Base-by-base conservation (phyloP, 2,113 vertebrate genomes). In the Platanista minor region DNA sequence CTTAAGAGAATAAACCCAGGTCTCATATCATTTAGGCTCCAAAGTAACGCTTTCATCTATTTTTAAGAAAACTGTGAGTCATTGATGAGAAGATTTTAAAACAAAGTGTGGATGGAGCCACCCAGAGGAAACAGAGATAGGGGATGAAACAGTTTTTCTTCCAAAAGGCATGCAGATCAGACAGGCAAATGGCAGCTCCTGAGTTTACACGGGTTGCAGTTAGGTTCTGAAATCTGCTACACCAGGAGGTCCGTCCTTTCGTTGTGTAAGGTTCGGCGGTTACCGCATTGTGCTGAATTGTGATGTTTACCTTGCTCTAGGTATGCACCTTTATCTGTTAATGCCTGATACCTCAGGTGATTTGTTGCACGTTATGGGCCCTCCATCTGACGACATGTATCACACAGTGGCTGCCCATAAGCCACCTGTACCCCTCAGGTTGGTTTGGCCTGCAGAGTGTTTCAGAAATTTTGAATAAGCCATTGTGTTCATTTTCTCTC, bases 381-480 rank as follows among this genome's bases (percentile, higher is more conserved):
- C 14, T 8, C 21, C 4, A 2, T 10, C 17, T n/a, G n/a, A n/a
- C n/a, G 21, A 43, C 43, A 2, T 0, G 10, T 10, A 6, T 46
- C 27, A 46, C 10, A 6, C 8, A 14, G 1, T 3, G 43, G 33
- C 21, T 36, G 27, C 20, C 62, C 0, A 0, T 25, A 18, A 15
- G 23, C 43, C 17, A 2, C 31, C 31, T 41, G 1, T 17, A 14
- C 8, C 23, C 14, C 33, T 36, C 23, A 11, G 33, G 33, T 23
- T n/a, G 12, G 6, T 66, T 67, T 74, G 71, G 2, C 62, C 33
- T 41, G 9, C 27, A 52, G 9, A 71, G 8, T 49, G 6, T 7
- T 88, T 81, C 54, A 41, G 21, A 15, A 77, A 84, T 57, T 33
- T 75, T 25, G 4, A 72, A 33, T 59, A 49, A 36, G 66, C 27